A percentile compares a stretch with the other conserved stretches of the same genome.
Conservation (phyloP, 1,140 invertebrate species). For the Tyrophagus putrescentiae region DNA sequence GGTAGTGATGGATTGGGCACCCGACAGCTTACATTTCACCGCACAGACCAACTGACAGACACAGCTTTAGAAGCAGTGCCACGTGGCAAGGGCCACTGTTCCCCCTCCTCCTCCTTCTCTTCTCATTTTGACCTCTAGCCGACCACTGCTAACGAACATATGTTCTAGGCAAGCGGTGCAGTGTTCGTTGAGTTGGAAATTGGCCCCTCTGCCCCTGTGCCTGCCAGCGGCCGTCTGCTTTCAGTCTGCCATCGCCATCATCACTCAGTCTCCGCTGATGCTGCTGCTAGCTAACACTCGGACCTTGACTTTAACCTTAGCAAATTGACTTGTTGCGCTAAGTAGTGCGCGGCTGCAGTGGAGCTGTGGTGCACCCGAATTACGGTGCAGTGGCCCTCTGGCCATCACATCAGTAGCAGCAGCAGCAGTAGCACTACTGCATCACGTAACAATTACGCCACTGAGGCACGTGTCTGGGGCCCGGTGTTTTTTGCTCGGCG, state of each 20-base stretch:
- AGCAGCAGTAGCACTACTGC: not conserved
- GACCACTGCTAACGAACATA: no score
- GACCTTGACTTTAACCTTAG: not conserved
- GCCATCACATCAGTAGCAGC: not conserved
- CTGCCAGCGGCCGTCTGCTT: not conserved
- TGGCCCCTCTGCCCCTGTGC: not conserved
- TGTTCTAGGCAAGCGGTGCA: no score
- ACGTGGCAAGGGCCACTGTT: no score
- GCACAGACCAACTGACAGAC: no score
- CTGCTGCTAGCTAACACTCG: not conserved
- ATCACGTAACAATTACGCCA: constrained; percentile 10
- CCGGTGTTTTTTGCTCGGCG: no score
- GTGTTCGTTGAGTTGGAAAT: not conserved
- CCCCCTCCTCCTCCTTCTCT: no score
- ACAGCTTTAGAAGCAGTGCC: no score
- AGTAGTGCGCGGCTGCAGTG: not conserved
- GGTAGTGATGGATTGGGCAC: no score
- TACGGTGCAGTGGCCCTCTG: not conserved
- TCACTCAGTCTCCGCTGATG: not conserved
- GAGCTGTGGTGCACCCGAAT: not conserved
- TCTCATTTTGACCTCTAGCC: no score
- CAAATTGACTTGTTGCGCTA: not conserved
- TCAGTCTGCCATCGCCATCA: no score
- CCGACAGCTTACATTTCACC: no score
- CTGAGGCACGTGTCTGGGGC: not conserved